phyloP scores from a whole-genome alignment of 2,113 vertebrate species.

The Sinocyclocheilus maitianheensis region DNA sequence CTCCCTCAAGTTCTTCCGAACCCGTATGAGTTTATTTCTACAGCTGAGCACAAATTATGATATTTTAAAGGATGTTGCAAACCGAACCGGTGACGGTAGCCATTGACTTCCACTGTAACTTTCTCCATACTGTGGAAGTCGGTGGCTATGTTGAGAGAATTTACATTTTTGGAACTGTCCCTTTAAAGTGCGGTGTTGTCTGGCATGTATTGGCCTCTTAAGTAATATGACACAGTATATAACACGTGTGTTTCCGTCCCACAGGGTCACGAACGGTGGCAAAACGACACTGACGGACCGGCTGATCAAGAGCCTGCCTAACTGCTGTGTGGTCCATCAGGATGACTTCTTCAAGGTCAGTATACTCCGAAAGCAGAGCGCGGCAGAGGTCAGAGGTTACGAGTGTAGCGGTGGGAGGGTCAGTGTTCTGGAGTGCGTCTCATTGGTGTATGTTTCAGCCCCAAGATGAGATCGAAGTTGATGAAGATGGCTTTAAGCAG shows the following conservation, averaged over 20 bases:
- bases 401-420: not conserved
- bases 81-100: too few relatives aligned
- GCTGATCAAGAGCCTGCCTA: slow-evolving; percentile 81
- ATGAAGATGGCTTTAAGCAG: slow-evolving; percentile 97
- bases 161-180: too few relatives aligned
- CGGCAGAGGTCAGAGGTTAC: not conserved
- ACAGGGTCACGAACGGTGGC: slow-evolving; percentile 89
- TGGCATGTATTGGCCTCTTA: not conserved
- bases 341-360: slow-evolving; percentile 96
- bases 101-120: too few relatives aligned
- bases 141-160: too few relatives aligned
- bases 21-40: too few relatives aligned
- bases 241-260: not conserved
- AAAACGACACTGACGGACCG: slow-evolving; percentile 89
- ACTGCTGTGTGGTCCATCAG: slow-evolving; percentile 93
- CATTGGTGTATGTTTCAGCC: slow-evolving; percentile 88
- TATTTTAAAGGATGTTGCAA: too few relatives aligned
- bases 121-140: too few relatives aligned
- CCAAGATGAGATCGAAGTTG: slow-evolving; percentile 93
- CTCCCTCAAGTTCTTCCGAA: too few relatives aligned
- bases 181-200: too few relatives aligned
- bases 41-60: too few relatives aligned
- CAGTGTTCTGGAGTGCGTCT: slow-evolving; percentile 77
- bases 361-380: not conserved
- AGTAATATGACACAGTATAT: not conserved